Conservation (phyloP, 2,113 vertebrate species). For the Tympanuchus pallidicinctus region DNA sequence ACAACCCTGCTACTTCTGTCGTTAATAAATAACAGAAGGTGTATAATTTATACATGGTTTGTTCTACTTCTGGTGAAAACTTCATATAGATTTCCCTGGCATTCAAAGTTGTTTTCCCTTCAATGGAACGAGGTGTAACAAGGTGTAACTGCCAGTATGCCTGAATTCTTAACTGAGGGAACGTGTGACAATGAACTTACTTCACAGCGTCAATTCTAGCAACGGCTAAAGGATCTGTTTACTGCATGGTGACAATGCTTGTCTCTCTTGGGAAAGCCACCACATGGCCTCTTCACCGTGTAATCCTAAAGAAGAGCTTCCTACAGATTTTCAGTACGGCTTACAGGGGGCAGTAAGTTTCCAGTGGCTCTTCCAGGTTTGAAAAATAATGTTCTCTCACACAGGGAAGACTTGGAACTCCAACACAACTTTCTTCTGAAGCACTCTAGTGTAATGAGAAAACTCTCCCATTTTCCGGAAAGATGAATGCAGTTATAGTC, state of each 20-base stretch:
- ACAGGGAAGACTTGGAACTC: not conserved
- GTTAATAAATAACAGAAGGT: no score
- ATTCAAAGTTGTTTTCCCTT: not conserved
- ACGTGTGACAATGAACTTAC: not conserved
- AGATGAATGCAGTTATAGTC: not conserved
- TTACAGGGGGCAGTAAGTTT: not conserved
- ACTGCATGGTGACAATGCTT: not conserved
- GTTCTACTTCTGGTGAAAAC: not conserved
- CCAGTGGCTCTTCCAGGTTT: not conserved
- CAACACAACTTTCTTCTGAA: not conserved
- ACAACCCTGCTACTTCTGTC: not conserved
- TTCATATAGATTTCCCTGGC: not conserved
- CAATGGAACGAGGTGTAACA: not conserved
- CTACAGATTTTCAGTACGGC: not conserved
- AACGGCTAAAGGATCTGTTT: not conserved
- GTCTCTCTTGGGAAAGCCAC: not conserved
- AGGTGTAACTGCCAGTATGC: not conserved
- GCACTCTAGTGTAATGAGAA: not conserved
- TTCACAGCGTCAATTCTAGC: not conserved
- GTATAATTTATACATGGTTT: not conserved
- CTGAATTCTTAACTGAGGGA: not conserved
- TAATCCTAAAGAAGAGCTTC: not conserved
- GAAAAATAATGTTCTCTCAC: not conserved
- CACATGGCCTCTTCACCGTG: not conserved
- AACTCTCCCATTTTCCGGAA: not conserved